phyloP scores from a whole-genome alignment of 2,113 vertebrate species.

The Lampris incognitus region DNA sequence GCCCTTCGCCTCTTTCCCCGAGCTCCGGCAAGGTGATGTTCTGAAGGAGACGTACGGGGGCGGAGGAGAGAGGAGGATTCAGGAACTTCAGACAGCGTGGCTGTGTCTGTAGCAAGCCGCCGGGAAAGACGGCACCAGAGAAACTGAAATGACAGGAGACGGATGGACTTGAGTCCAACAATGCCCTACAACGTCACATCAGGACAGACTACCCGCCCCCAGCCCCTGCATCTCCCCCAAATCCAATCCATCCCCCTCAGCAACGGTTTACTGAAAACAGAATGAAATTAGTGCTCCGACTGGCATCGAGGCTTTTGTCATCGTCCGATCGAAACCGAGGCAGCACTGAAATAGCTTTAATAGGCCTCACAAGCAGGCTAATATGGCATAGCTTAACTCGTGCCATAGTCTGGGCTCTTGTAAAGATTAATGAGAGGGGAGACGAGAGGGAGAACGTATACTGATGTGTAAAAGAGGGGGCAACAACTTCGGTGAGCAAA shows the following conservation, averaged over 20 bases:
- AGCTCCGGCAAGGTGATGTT: slow-evolving; percentile 56
- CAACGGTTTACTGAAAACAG: slow-evolving; percentile 1
- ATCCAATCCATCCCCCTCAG: slow-evolving; percentile 7
- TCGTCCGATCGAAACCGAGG: slow-evolving; percentile 49
- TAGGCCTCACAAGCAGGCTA: slow-evolving; percentile 44
- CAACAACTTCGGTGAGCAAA: slow-evolving; percentile 58
- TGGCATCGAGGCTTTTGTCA: slow-evolving; percentile 31
- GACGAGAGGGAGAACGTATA: slow-evolving; percentile 48
- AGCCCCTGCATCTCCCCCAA: not conserved
- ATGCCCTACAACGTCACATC: not conserved
- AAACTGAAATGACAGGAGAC: slow-evolving; percentile 18
- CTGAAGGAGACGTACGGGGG: not conserved
- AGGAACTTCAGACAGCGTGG: slow-evolving; percentile 19
- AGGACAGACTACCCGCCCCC: not conserved
- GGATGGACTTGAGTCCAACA: not conserved
- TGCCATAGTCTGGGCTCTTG: slow-evolving; percentile 59
- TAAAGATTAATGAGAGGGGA: slow-evolving; percentile 74
- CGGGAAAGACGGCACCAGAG: slow-evolving; percentile 20
- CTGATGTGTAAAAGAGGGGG: slow-evolving; percentile 61
- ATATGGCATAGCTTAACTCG: slow-evolving; percentile 53
- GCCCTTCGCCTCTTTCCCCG: slow-evolving; percentile 28
- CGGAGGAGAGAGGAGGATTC: slow-evolving; percentile 10
- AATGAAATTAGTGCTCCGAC: slow-evolving; percentile 43
- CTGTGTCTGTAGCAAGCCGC: slow-evolving; percentile 22
- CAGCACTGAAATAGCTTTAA: slow-evolving; percentile 59